Evolutionary conservation across 2,888 invertebrate genomes (phyloP).

Genomic region (Xanthia icteritia): DNA sequence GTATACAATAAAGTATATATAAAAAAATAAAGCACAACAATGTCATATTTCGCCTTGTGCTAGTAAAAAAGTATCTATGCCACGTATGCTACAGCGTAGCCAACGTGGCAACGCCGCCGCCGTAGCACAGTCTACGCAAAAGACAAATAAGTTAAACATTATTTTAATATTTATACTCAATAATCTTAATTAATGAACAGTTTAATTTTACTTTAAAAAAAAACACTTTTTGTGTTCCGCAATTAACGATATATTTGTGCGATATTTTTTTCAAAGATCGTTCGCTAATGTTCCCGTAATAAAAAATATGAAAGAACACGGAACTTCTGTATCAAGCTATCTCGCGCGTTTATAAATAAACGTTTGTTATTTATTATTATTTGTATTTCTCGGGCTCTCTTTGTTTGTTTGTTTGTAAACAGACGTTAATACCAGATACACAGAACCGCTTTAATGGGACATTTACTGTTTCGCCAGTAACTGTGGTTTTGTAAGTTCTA

Average conservation of each 20-base stretch:
- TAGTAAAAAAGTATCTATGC: neutral
- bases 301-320: slow-evolving; percentile 39
- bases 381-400: slow-evolving; percentile 31
- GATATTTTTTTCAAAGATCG: slow-evolving; percentile 11
- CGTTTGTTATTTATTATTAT: slow-evolving; percentile 54
- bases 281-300: slow-evolving; percentile 15
- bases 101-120: neutral
- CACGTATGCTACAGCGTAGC: neutral
- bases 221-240: neutral
- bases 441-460: slow-evolving; percentile 38
- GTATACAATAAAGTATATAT: neutral
- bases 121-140: neutral
- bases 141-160: neutral
- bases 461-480: slow-evolving; percentile 8
- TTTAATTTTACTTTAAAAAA: neutral
- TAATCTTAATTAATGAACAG: neutral
- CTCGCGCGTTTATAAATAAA: slow-evolving; percentile 41
- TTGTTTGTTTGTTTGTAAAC: slow-evolving; percentile 55
- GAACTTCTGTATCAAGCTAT: slow-evolving; percentile 27
- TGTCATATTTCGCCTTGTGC: neutral
- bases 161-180: slow-evolving; percentile 1
- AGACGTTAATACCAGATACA: slow-evolving; percentile 43
- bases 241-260: slow-evolving; percentile 11
- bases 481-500: neutral
- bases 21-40: neutral